Evolutionary conservation across 2,113 vertebrate species (phyloP), one percentile per base, ranked within the genome.

Genomic region (Xyrauchen texanus): DNA sequence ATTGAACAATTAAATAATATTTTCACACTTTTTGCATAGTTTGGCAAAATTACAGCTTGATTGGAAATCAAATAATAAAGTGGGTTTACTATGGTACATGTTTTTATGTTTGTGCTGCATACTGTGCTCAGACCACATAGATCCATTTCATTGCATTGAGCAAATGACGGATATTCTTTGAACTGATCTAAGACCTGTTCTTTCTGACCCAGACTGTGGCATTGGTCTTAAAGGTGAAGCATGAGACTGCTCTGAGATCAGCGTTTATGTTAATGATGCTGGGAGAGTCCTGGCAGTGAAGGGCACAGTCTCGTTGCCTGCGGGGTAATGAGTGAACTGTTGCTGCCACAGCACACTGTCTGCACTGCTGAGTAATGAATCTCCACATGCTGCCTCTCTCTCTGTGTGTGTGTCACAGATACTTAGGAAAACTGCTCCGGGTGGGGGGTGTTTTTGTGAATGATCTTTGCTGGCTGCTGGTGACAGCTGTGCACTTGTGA

Each of bases 331-430:
- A 47, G 69, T 61, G 77, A 75, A 21, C 60, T 52, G 47, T 45
- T 62, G 68, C 62, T 70, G 47, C 60, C 42, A 51, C 53, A 53
- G 57, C 45, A 57, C 57, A 58, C 61, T 72, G 72, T 77, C 63
- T 77, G 80, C 73, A 63, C 76, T 92, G 92, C 92, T 92, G 92
- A 93, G 88, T 92, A 92, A 92, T 92, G 92, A 89, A 90, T 93
- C 89, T 89, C 86, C 85, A 88, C 89, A 34, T 34, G 21, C 21
- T 34, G 21, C 85, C 86, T 76, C 66, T 84, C 45, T 68, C 65
- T 47, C 77, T 76, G 77, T 71, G 63, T 73, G 76, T 42, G 68
- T 82, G 87, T 93, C 90, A 91, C 88, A 88, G 90, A 90, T 91
- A 89, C 90, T 84, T 90, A 63, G 79, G 88, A 84, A 87, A 88